Evolutionary conservation across 2,113 vertebrate species (phyloP), one percentile per base, ranked within the genome.

Genomic region (Microtus pennsylvanicus): DNA sequence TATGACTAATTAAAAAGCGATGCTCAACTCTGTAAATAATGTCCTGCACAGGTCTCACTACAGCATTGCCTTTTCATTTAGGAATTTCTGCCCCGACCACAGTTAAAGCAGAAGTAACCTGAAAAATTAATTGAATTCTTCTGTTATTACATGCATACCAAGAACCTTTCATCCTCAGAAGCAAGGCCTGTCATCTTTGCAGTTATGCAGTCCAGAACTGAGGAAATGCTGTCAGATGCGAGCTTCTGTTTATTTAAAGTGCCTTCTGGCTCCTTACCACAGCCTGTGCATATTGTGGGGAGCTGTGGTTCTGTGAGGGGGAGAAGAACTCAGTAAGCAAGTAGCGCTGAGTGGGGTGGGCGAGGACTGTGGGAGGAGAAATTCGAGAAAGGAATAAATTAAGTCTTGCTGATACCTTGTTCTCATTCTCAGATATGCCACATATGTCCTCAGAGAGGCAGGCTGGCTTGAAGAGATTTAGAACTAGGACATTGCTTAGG

Each of bases 201-300:
- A 82, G 96, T 87, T 96, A 94, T 0, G 28, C 92, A 86, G 96
- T 89, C 72, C 72, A 97, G 95, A 97, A 96, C 12, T 77, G 94
- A 98, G 96, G 93, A 97, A 97, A 82, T 91, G 93, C 95, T 98
- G 91, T 98, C 94, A 94, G 95, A 91, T 95, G 83, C 16, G 28
- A 50, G 96, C 94, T 96, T 85, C 96, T 93, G 7, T 97, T 98
- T 96, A 88, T 96, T 95, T 96, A 93, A 96, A 98, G 97, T 92
- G 95, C 87, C 72, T 0, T 0, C 67, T 98, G 97, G 94, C 95
- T 0, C 90, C 78, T 92, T 58, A 96, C 96, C 96, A 92, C 0
- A 0, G 93, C 82, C 7, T 22, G 89, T 94, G 87, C 92, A 88
- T 86, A 78, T 97, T 87, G 92, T 69, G 7, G 6, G 42, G 91